Evolutionary conservation across 1,140 invertebrate species (phyloP).

Genomic region (Aphelenchoides avenae): DNA sequence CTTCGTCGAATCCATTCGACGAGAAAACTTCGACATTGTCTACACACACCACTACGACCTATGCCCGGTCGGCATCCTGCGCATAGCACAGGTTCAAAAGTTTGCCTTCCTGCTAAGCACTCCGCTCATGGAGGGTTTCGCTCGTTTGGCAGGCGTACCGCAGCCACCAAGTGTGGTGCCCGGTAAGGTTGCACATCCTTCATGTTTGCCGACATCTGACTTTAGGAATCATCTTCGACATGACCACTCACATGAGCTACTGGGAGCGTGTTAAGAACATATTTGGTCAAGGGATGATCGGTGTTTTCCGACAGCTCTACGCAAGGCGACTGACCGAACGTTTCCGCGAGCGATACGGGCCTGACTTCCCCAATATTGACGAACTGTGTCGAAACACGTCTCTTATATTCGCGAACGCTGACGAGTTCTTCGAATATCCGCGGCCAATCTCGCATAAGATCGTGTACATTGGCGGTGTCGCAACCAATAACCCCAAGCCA

Average conservation of each 20-base stretch:
- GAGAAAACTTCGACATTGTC: conserved; percentile 9
- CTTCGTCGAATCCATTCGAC: not conserved
- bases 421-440: conserved; percentile 15
- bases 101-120: conserved; percentile 12
- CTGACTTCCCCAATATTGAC: conserved; percentile 4
- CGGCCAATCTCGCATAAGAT: conserved; percentile 13
- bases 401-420: conserved; percentile 5
- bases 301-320: not conserved
- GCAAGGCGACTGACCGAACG: not conserved
- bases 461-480: conserved; percentile 13
- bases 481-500: too few species aligned
- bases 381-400: conserved; percentile 1
- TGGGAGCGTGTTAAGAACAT: not conserved
- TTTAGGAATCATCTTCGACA: not conserved
- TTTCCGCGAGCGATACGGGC: conserved; percentile 2
- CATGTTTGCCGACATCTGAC: conserved; percentile 4
- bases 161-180: conserved; percentile 2
- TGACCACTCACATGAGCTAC: conserved; percentile 11
- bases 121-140: not conserved
- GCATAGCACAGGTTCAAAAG: conserved; percentile 5
- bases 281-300: not conserved
- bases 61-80: not conserved
- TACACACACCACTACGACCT: conserved; percentile 5
- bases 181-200: conserved; percentile 1
- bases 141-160: not conserved